Evolutionary conservation across 1,140 invertebrate genomes (phyloP), one percentile per base, ranked within the genome.

Genomic region (Rhizoglyphus robini): DNA sequence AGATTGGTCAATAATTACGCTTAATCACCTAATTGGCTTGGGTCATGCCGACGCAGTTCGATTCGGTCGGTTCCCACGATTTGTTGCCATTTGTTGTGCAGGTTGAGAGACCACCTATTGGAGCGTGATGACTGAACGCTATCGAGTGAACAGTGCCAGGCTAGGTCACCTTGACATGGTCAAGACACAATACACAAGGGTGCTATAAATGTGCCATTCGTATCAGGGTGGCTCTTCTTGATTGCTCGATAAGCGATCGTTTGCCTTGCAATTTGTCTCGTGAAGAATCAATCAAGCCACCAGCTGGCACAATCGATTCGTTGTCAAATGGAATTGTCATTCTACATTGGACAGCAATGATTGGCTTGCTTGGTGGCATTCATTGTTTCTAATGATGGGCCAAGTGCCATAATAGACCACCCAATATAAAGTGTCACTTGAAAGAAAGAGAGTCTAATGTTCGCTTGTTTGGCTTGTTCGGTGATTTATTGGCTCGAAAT

Each of bases 401-500:
- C 15, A 15, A 8, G 8, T 54, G 23, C 20, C 8, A 54, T 54
- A 54, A 54, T 54, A 54, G 51, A 54, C 51, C 51, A 54, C 51
- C 51, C 51, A 54, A 11, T 54, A 8, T 25, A 54, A 54, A 54
- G 51, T 54, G 51, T 8, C 51, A 54, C 15, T 15, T 46, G 41
- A 15, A 15, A 23, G 41, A n/a, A n/a, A n/a, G n/a, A n/a, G 15
- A 15, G 41, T 46, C 41, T 23, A 46, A 46, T 46, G 41, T 46
- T 15, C 41, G 41, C 41, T 46, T 46, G 41, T 46, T 46, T 54
- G 31, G 20, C 51, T 20, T 8, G 8, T 20, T 8, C 51, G 20
- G 51, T 54, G 51, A 54, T 54, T 54, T 54, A 54, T 54, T 54
- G 51, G 51, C 51, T n/a, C n/a, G n/a, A n/a, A n/a, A n/a, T n/a